Evolutionary conservation across 2,113 vertebrate genomes (phyloP), one percentile per base, ranked within the genome.

Genomic region (Excalfactoria chinensis): DNA sequence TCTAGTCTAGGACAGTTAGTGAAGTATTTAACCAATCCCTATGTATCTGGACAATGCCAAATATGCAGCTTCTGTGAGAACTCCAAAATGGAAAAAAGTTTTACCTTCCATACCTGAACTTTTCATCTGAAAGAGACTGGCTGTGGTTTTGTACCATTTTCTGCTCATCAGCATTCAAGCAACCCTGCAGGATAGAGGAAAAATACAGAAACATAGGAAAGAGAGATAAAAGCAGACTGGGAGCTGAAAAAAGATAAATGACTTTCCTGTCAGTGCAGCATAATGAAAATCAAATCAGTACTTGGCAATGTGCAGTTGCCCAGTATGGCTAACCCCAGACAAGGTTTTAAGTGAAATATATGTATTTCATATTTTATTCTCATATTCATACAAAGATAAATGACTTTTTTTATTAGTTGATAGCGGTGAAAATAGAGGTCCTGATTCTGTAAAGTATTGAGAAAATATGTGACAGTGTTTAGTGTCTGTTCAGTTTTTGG

Each of bases 311-410:
- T 84, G 89, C 87, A 83, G 70, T 95, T 90, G 88, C 92, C 89
- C n/a, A 9, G 77, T 96, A 66, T 60, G 78, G 92, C 88, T 85
- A 93, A 89, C 79, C 63, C n/a, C 91, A 93, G 94, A 95, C 81
- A 74, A 32, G 90, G 59, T 92, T 97, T 96, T 96, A 95, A 97
- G 95, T 97, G 95, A 96, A 97, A 95, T 80, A 67, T 94, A 94
- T 95, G 92, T 87, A 41, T 94, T 95, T 97, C 85, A 68, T 93
- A 93, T 96, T 97, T 97, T 81, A 77, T 95, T 97, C 71, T 70
- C 96, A 84, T 96, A 75, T 95, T 97, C 91, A 82, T 95, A 93
- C 97, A 91, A 96, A 96, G 87, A 97, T 95, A 97, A 96, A 95
- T 91, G 77, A 93, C 92, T 96, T 96, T 37, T 49, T 51, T 96